Evolutionary conservation across 2,888 invertebrate genomes (phyloP).

Genomic region (Philereme vetulata): DNA sequence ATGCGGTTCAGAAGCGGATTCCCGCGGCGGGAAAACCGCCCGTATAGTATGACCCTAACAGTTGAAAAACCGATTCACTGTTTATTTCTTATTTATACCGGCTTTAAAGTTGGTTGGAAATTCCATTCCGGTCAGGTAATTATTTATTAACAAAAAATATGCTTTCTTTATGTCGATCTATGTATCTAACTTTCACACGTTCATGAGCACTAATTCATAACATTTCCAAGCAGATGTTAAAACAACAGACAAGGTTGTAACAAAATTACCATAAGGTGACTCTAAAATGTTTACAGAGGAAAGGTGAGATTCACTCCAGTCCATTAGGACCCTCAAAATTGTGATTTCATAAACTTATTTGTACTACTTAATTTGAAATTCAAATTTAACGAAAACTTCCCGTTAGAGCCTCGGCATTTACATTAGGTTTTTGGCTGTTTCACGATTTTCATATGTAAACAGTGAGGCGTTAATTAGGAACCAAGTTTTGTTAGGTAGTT

Average conservation of each 20-base stretch:
- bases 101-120: no score
- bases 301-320: constrained; percentile 44
- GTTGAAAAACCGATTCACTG: no score
- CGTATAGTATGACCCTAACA: no score
- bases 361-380: constrained; percentile 65
- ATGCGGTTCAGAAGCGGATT: no score
- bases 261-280: constrained; percentile 35
- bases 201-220: constrained; percentile 1
- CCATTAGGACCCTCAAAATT: constrained; percentile 55
- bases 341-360: constrained; percentile 65
- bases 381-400: constrained; percentile 63
- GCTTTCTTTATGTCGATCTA: no score
- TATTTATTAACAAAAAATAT: no score
- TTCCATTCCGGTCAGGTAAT: no score
- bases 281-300: constrained; percentile 38
- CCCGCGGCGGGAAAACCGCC: no score
- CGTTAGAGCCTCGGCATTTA: background rate
- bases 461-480: constrained; percentile 19
- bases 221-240: constrained; percentile 10
- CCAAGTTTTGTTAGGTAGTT: constrained; percentile 4
- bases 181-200: no score
- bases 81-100: no score
- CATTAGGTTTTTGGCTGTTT: constrained; percentile 50
- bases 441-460: constrained; percentile 55
- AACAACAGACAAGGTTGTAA: constrained; percentile 17